phyloP scores from a whole-genome alignment of 2,113 vertebrate species.

The Cephalopterus ornatus region DNA sequence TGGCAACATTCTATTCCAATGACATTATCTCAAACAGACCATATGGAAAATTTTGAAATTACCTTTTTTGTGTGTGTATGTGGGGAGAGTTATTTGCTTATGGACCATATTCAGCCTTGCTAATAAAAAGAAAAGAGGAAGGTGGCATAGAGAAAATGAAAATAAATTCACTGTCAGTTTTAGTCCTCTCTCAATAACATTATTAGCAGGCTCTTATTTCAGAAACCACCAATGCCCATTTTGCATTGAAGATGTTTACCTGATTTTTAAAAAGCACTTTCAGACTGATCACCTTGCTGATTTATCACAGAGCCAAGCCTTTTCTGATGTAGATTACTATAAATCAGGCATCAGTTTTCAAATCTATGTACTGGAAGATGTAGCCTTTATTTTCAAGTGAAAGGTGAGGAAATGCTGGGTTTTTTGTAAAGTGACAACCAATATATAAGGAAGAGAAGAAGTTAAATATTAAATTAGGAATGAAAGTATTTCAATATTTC shows the following conservation, averaged over 20 bases:
- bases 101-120: not conserved
- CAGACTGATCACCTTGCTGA: not conserved
- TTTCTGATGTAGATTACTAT: not conserved
- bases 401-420: not conserved
- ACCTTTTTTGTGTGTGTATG: not conserved
- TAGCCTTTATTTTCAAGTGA: not conserved
- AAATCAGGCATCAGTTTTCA: not conserved
- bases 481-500: conserved; percentile 6
- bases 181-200: not conserved
- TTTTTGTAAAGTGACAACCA: not conserved
- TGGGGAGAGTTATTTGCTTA: not conserved
- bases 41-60: conserved; percentile 17
- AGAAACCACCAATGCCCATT: not conserved
- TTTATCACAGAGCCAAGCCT: not conserved
- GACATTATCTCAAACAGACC: conserved; percentile 52
- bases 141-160: not conserved
- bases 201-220: not conserved
- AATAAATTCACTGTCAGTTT: conserved; percentile 12
- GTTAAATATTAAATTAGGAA: not conserved
- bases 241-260: not conserved
- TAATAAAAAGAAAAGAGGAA: not conserved
- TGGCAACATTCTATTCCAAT: conserved; percentile 28
- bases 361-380: not conserved
- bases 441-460: not conserved
- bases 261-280: conserved; percentile 8